Evolutionary conservation across 2,888 invertebrate genomes (phyloP), one percentile per base, ranked within the genome.

Genomic region (Xylophagus ater): DNA sequence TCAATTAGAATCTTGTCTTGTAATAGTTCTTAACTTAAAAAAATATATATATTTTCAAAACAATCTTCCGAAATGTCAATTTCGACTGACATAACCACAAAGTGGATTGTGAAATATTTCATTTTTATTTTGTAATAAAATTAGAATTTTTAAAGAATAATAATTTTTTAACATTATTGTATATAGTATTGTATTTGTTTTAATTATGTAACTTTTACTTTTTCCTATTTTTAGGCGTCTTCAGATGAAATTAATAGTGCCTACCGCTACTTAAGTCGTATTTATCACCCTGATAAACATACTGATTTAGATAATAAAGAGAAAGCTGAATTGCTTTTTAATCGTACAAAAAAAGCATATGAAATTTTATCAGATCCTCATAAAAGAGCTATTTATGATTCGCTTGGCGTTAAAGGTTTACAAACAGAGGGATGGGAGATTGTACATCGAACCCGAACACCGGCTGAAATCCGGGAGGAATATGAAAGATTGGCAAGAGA

Each of bases 281-380:
- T 92, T 52, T 97, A 93, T 58, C 98, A 98, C 64, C 97, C 98
- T 1, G 97, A 98, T 58, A 94, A 96, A 65, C 96, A 98, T 66
- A 69, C 75, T 10, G 85, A 92, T 55, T 79, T 82, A 1, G 73
- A 71, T 1, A 77, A 78, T 50, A 90, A 92, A 61, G 78, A 77
- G 55, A 85, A 90, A 67, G 97, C 97, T 0, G 92, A 94, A 63
- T 66, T 80, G 44, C 71, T 97, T 54, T 98, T 98, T 59, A 88
- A 87, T 59, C 84, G 88, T 62, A 83, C 87, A 0, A 93, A 94
- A 59, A 80, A 78, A 53, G 96, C 96, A 0, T 90, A 97, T 65
- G 93, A 96, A 75, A 92, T 96, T 21, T 67, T 98, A 28, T 85
- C 79, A 14, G 93, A 98, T 70, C 82, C 90, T 2, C 92, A 93